These are phyloP conservation scores for Heliconius charithonia DNA, from an alignment of 2,888 invertebrate genomes.

Conservation along the genomic window DNA sequence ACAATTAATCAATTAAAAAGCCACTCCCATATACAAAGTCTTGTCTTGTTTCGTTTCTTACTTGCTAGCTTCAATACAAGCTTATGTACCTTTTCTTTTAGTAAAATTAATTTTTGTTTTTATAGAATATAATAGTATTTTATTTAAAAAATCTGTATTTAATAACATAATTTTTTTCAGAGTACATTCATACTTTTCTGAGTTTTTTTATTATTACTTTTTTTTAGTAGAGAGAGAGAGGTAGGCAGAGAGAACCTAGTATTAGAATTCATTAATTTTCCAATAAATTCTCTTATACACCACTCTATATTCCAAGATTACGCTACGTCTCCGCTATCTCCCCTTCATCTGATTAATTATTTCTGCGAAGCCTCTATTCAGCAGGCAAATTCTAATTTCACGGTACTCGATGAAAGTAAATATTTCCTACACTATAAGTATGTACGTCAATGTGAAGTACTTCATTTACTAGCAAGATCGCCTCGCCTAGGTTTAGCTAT, in stretches of 20 bases:
- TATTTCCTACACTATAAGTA: not conserved
- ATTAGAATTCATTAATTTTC: no score
- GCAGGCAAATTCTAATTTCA: slow-evolving; percentile 13
- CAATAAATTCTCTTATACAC: no score
- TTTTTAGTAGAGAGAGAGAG: no score
- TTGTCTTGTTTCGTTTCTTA: not conserved
- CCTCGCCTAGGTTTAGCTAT: not conserved
- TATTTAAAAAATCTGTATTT: not conserved
- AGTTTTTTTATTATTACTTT: not conserved
- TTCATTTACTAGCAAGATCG: not conserved
- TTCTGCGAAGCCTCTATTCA: slow-evolving; percentile 7
- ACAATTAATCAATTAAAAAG: slow-evolving; percentile 14
- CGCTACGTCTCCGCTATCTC: not conserved
- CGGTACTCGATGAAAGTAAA: not conserved
- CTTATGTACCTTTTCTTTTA: not conserved
- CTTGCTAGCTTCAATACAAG: not conserved
- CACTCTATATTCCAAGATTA: not conserved
- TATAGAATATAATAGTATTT: not conserved
- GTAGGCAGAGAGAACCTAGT: no score
- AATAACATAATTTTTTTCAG: not conserved
- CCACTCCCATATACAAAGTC: not conserved
- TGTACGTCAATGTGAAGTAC: not conserved
- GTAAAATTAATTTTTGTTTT: not conserved
- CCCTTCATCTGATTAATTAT: slow-evolving; percentile 22
- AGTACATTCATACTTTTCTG: not conserved